These are phyloP conservation scores for Misgurnus anguillicaudatus DNA, from an alignment of 2,113 vertebrate species.

Conservation along the genomic window DNA sequence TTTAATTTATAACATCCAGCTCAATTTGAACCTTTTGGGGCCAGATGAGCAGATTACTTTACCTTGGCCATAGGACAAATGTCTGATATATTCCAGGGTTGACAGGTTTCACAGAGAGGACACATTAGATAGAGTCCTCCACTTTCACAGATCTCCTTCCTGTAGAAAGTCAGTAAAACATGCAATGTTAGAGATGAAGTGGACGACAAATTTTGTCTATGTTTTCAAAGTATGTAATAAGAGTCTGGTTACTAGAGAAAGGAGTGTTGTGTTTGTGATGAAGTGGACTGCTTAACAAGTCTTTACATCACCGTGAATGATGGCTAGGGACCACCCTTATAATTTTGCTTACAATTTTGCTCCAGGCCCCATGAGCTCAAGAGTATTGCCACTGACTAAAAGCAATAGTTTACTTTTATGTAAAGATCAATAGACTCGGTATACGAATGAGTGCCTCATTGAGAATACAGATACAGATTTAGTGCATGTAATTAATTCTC, in stretches of 20 bases:
- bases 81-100: conserved; percentile 78
- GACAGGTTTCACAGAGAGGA: conserved; percentile 77
- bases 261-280: too few species aligned
- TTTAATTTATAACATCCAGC: too few species aligned
- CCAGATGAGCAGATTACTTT: neutral
- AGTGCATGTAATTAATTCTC: neutral
- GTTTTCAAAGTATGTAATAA: neutral
- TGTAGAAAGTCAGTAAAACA: conserved; percentile 53
- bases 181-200: conserved; percentile 3
- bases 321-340: too few species aligned
- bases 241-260: neutral
- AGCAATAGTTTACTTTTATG: conserved; percentile 36
- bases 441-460: conserved; percentile 28
- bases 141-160: conserved; percentile 77
- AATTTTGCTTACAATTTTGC: too few species aligned
- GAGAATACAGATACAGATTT: neutral
- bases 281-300: too few species aligned
- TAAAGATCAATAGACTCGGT: conserved; percentile 52
- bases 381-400: neutral
- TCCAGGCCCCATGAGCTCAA: too few species aligned
- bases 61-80: conserved; percentile 84
- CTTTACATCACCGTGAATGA: too few species aligned
- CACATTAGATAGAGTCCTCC: conserved; percentile 75
- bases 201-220: neutral
- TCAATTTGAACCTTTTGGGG: too few species aligned